A percentile compares a stretch with the other conserved stretches of the same genome.
These are phyloP conservation scores for Denticeps clupeoides DNA, from an alignment of 2,797 vertebrate species.

Conservation along the genomic window DNA sequence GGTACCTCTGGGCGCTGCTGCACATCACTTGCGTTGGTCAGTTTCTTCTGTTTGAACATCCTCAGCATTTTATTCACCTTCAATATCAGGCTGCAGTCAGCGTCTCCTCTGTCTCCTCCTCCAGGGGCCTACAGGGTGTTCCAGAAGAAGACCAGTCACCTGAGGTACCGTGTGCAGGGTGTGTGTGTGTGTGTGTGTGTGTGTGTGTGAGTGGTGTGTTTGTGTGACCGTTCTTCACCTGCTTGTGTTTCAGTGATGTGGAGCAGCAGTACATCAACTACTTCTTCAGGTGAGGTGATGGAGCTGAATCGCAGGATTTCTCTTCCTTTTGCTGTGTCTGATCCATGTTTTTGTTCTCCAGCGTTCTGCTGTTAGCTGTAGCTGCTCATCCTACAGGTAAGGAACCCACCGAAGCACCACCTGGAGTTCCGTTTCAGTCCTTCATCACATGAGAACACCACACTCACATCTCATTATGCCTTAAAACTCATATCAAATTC, in stretches of 20 bases:
- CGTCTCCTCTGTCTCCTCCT: no score
- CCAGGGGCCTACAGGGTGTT: conserved; percentile 78
- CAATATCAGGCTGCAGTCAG: no score
- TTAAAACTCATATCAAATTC: no score
- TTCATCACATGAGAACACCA: neutral
- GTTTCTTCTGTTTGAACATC: conserved; percentile 40
- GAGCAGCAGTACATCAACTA: conserved; percentile 93
- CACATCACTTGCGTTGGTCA: conserved; percentile 81
- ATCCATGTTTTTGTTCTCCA: conserved; percentile 36
- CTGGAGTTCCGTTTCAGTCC: neutral
- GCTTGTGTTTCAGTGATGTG: conserved; percentile 66
- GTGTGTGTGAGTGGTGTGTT: no score
- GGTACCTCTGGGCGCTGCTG: conserved; percentile 78
- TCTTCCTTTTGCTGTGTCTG: neutral
- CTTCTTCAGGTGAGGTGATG: conserved; percentile 74
- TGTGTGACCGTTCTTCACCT: no score
- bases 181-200: no score
- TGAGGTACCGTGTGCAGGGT: conserved; percentile 59
- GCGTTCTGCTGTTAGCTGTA: conserved; percentile 68
- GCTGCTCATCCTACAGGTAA: conserved; percentile 89
- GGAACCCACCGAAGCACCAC: neutral
- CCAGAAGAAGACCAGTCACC: conserved; percentile 54
- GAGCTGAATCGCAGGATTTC: neutral
- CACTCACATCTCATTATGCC: no score
- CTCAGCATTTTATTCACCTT: no score